phyloP scores from a whole-genome alignment of 2,113 vertebrate species.

The Caloenas nicobarica region DNA sequence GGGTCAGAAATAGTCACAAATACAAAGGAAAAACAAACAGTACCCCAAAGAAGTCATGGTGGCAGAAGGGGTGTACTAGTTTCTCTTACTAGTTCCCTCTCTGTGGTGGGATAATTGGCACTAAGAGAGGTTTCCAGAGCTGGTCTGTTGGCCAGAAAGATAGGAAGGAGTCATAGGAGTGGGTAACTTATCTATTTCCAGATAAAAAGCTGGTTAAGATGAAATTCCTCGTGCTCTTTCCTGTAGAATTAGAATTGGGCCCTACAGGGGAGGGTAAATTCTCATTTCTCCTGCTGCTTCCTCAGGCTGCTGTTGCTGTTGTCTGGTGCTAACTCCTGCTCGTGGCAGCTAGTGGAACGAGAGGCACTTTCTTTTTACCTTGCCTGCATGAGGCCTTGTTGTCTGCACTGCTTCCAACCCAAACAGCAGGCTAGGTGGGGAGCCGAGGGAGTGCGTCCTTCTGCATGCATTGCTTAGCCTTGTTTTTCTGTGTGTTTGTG shows the following conservation, averaged over 20 bases:
- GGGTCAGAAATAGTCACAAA: background rate
- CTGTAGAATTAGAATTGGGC: background rate
- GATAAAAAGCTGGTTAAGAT: slow-evolving; percentile 4
- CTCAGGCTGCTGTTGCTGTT: slow-evolving; percentile 13
- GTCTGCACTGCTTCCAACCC: slow-evolving; percentile 26
- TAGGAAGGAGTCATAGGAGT: background rate
- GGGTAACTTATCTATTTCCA: background rate
- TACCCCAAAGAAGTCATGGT: background rate
- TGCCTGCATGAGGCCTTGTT: slow-evolving; percentile 28
- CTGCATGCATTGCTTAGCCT: slow-evolving; percentile 40
- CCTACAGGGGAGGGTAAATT: background rate
- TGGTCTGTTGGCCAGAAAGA: background rate
- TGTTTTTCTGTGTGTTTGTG: background rate
- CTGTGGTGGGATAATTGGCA: background rate
- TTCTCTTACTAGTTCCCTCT: background rate
- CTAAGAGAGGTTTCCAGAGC: background rate
- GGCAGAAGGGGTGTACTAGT: background rate
- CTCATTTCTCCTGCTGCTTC: slow-evolving; percentile 28
- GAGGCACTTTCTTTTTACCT: slow-evolving; percentile 10
- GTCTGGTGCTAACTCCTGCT: slow-evolving; percentile 38
- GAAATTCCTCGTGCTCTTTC: background rate
- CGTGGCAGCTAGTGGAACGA: slow-evolving; percentile 30
- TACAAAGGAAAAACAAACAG: background rate
- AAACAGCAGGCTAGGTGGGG: background rate
- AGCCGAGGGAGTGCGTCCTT: background rate